These are phyloP conservation scores for Galbula dea DNA, from an alignment of 2,113 vertebrate species.

Conservation along the genomic window DNA sequence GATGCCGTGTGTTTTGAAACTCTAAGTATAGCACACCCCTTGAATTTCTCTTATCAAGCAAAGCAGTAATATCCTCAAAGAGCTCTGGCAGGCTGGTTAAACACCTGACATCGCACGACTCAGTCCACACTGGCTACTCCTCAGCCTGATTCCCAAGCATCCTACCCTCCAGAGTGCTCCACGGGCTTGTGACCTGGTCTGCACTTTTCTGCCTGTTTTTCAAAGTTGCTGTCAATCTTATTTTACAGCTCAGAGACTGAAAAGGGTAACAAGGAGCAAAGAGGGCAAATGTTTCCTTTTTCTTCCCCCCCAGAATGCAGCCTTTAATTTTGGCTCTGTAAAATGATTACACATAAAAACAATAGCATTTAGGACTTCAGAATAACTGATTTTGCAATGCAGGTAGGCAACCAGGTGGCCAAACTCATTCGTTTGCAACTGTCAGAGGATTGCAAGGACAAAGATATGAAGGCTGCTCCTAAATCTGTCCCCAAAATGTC, in stretches of 20 bases:
- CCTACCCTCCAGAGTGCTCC: background rate
- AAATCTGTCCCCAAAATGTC: conserved; percentile 34
- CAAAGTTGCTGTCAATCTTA: conserved; percentile 8
- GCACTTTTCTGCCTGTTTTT: background rate
- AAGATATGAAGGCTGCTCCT: conserved; percentile 27
- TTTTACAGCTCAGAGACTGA: conserved; percentile 39
- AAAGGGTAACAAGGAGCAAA: conserved; percentile 30
- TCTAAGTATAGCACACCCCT: conserved; percentile 55
- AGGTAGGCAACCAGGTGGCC: background rate
- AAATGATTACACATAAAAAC: background rate
- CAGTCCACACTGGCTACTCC: background rate
- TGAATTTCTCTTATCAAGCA: conserved; percentile 51
- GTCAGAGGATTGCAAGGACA: background rate
- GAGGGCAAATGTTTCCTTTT: background rate
- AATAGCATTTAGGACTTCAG: background rate
- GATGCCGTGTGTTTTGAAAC: conserved; percentile 64
- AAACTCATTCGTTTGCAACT: background rate
- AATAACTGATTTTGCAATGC: background rate
- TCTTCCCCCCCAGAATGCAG: background rate
- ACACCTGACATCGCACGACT: background rate
- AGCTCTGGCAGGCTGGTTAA: conserved; percentile 5
- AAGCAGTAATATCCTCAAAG: conserved; percentile 53
- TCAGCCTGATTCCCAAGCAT: background rate
- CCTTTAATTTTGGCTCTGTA: background rate
- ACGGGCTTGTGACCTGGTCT: background rate